Evolutionary conservation across 1,140 invertebrate genomes (phyloP), one percentile per base, ranked within the genome.

Genomic region (Trachymyrmex cornetzi): DNA sequence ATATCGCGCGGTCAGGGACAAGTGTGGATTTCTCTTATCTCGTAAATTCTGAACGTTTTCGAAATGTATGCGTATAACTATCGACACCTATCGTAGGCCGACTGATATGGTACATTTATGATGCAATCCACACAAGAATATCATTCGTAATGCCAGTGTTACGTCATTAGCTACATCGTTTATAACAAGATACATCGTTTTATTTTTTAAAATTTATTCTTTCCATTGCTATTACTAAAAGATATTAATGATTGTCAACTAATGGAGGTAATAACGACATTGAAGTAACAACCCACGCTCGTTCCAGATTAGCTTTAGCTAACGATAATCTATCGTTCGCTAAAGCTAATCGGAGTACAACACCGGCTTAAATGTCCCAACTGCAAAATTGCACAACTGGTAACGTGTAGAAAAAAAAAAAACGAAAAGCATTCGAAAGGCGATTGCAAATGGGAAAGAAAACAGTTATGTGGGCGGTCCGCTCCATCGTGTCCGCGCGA

Each of bases 381-480:
- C 53, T 61, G 67, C 19, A 22, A 61, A 57, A 84, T 84, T 84
- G 44, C 80, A 75, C 44, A 84, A 84, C 69, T 38, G 67, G 80
- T 22, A 74, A 82, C 34, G 50, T 12, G 30, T 30, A 38, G 55
- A 24, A n/a, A 24, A 71, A 5, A 55, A 77, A 87, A 79, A 48
- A 19, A 74, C 22, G n/a, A 71, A 71, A 48, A 67, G 55, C 57
- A 79, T 75, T 72, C 67, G 67, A 75, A 61, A 75, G 48, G 77
- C 24, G 71, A 79, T 64, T 38, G 74, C 80, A 22, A 85, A 66
- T 61, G 57, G 16, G 53, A 66, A 79, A 67, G 64, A 87, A 77
- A 87, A 87, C 74, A 71, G 72, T 85, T 85, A 85, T 72, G 89
- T 89, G 81, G 88, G 89, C 77, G 88, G 77, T 69, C 77, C 77